These are phyloP conservation scores for Thecophora atra DNA, from an alignment of 2,888 invertebrate genomes.

Conservation along the genomic window DNA sequence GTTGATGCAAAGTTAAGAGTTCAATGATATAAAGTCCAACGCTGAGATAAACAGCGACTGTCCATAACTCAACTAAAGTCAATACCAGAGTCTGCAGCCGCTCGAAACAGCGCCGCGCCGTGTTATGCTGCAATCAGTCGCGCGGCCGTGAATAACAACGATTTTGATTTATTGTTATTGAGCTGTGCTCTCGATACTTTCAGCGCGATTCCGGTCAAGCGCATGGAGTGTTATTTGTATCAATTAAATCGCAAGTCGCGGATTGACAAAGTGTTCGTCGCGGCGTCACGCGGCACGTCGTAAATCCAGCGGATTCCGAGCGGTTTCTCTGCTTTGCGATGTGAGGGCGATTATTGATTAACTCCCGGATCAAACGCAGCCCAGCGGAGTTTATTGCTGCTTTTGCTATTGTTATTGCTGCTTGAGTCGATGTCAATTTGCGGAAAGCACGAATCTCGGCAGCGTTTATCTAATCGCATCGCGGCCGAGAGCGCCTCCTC, in stretches of 20 bases:
- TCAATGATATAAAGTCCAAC: neutral
- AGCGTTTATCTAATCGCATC: neutral
- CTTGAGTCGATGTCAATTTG: too few species aligned
- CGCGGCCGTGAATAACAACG: constrained; percentile 24
- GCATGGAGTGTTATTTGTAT: constrained; percentile 12
- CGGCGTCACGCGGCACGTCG: neutral
- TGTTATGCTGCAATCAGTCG: neutral
- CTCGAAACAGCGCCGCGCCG: neutral
- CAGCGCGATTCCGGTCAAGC: neutral
- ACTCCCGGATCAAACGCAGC: too few species aligned
- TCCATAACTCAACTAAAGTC: neutral
- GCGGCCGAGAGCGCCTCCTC: neutral
- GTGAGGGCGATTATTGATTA: too few species aligned
- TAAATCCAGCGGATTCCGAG: too few species aligned
- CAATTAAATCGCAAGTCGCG: constrained; percentile 26
- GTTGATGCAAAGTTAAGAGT: constrained; percentile 16
- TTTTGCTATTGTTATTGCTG: too few species aligned
- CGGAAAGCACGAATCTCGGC: neutral
- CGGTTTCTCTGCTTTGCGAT: too few species aligned
- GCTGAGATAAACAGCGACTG: neutral
- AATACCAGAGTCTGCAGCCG: neutral
- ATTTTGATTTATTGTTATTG: constrained; percentile 27
- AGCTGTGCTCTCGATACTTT: neutral
- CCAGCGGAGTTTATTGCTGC: too few species aligned
- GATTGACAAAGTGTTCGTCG: constrained; percentile 17